Evolutionary conservation across 2,888 invertebrate genomes (phyloP), one percentile per base, ranked within the genome.

Genomic region (Drosophila tanythrix): DNA sequence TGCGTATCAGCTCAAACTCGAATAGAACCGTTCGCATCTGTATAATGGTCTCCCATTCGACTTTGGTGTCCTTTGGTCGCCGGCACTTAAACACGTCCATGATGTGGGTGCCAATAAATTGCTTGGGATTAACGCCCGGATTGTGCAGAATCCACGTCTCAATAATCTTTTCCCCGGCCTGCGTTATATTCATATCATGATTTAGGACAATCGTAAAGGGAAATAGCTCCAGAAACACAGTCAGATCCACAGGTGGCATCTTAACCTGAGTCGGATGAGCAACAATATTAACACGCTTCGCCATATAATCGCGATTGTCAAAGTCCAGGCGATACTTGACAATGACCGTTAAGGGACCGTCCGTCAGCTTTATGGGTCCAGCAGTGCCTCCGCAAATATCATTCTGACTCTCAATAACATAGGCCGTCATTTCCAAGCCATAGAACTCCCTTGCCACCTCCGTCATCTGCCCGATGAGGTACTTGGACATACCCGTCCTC

Each of bases 141-240:
- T 93, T 93, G 62, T 93, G 93, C 46, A 95, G 94, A 33, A 96
- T 96, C 96, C 96, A 96, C 0, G 96, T 95, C 87, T 96, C 95
- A 4, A 96, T 93, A 6, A 98, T 93, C 94, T 96, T 97, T 69
- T 96, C 96, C 0, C 98, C 98, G 25, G 96, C 96, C 73, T 95
- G 95, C 1, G 96, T 93, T 58, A 98, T 96, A 69, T 94, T 94
- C 96, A 98, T 96, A 27, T 95, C 94, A 51, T 95, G 94, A 90
- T 97, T 96, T 70, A 98, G 95, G 58, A 98, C 94, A 15, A 98
- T 94, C 18, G 96, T 97, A 91, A 98, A 98, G 0, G 98, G 98
- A 92, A 98, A 98, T 58, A 98, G 94, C 89, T 96, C 95, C 18
- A 98, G 94, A 25, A 97, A 94, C 38, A 97, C 93, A 29, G 95